Conservation (phyloP, 2,888 invertebrate genomes). For the Argynnis bischoffii region DNA sequence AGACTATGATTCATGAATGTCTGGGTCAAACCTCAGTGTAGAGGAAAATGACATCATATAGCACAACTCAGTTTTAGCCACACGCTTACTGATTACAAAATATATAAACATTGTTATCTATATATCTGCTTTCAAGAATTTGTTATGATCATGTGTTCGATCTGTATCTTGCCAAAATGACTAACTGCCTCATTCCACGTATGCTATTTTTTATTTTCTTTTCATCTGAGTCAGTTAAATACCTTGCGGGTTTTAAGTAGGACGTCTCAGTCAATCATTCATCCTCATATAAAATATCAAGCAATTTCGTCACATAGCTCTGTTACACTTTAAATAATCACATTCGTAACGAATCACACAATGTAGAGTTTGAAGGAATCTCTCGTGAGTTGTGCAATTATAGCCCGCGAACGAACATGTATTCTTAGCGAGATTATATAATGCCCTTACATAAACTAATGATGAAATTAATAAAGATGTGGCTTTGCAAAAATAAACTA, state of each 20-base stretch:
- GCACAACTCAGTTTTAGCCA: conserved; percentile 15
- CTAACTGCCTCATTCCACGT: conserved; percentile 45
- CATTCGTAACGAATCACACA: conserved; percentile 33
- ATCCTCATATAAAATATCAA: conserved; percentile 36
- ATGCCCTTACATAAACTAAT: conserved; percentile 67
- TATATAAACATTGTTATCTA: conserved; percentile 32
- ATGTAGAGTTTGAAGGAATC: conserved; percentile 39
- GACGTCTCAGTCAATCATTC: conserved; percentile 33
- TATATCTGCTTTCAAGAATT: conserved; percentile 19
- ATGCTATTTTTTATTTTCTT: conserved; percentile 32
- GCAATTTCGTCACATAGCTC: conserved; percentile 36
- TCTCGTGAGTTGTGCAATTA: conserved; percentile 44
- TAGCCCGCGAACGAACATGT: conserved; percentile 55
- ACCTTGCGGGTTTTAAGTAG: conserved; percentile 50
- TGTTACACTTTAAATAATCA: conserved; percentile 35
- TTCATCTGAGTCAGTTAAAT: conserved; percentile 34
- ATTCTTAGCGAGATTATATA: conserved; percentile 64
- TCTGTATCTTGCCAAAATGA: conserved; percentile 42
- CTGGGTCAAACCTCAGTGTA: conserved; percentile 39
- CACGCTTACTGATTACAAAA: conserved; percentile 18
- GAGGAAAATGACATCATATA: conserved; percentile 39
- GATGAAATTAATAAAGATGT: conserved; percentile 66
- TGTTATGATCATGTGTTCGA: conserved; percentile 44
- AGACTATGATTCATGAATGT: conserved; percentile 43
- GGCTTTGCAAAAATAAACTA: conserved; percentile 46